Conservation (phyloP, 2,113 vertebrate genomes). For the Trichomycterus rosablanca region DNA sequence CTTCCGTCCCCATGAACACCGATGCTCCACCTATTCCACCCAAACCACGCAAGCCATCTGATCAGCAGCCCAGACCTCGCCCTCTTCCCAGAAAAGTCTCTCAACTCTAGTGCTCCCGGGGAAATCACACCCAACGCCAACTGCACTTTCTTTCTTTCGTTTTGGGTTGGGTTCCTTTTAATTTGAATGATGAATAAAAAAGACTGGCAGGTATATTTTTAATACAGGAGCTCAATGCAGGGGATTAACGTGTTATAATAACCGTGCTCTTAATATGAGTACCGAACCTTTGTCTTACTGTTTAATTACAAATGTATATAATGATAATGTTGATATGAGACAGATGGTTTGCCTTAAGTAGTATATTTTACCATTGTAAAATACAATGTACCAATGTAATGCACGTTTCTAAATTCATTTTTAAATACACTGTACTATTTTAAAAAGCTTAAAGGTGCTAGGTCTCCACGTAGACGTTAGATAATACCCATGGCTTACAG, state of each 20-base stretch:
- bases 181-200: slow-evolving; percentile 2
- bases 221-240: slow-evolving; percentile 6
- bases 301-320: slow-evolving; percentile 56
- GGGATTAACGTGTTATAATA: slow-evolving; percentile 33
- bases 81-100: slow-evolving; percentile 94
- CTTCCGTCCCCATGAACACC: slow-evolving; percentile 76
- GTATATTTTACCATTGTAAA: too few species aligned
- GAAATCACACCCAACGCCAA: not conserved
- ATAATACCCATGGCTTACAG: not conserved
- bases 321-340: slow-evolving; percentile 65
- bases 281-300: slow-evolving; percentile 40
- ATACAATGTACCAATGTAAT: slow-evolving; percentile 64
- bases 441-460: slow-evolving; percentile 70
- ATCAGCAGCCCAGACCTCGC: slow-evolving; percentile 78
- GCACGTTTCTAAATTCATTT: slow-evolving; percentile 55
- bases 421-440: slow-evolving; percentile 58
- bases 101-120: slow-evolving; percentile 76
- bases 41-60: slow-evolving; percentile 83
- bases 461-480: slow-evolving; percentile 32
- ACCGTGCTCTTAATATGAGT: slow-evolving; percentile 6
- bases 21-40: slow-evolving; percentile 90
- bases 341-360: slow-evolving; percentile 72
- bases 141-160: slow-evolving; percentile 41
- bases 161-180: slow-evolving; percentile 18
- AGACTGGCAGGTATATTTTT: slow-evolving; percentile 23